phyloP scores from a whole-genome alignment of 2,113 vertebrate species.

The Dryoscopus gambensis region DNA sequence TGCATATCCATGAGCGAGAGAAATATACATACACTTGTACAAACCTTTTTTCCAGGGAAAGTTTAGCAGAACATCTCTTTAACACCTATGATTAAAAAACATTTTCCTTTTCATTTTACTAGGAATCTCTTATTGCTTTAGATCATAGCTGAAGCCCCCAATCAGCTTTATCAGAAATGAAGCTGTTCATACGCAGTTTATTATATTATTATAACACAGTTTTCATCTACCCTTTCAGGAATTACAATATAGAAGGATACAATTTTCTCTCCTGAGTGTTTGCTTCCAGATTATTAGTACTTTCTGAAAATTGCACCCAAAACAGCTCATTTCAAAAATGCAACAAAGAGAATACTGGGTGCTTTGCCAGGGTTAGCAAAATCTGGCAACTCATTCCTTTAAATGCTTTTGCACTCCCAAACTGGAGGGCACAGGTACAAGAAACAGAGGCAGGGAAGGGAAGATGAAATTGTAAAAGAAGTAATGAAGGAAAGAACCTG shows the following conservation, averaged over 20 bases:
- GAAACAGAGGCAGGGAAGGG: neutral
- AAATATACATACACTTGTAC: rapidly evolving
- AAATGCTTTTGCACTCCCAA: neutral
- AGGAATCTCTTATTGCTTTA: neutral
- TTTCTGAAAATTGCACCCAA: neutral
- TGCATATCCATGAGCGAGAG: neutral
- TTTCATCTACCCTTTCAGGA: neutral
- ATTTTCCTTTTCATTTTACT: neutral
- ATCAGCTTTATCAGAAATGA: neutral
- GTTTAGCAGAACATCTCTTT: neutral
- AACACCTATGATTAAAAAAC: neutral
- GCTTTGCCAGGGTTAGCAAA: neutral
- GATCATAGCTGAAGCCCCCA: neutral
- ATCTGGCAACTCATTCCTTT: neutral
- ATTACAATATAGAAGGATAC: neutral
- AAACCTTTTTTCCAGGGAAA: neutral
- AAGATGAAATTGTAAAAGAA: neutral
- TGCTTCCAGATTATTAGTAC: neutral
- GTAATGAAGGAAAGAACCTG: neutral
- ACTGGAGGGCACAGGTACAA: neutral
- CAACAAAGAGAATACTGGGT: neutral
- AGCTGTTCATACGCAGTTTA: neutral
- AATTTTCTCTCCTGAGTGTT: neutral
- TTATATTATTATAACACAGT: neutral
- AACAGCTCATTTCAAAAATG: neutral